These are phyloP conservation scores for Melanaphis sacchari DNA, from an alignment of 1,140 invertebrate species.

Conservation along the genomic window DNA sequence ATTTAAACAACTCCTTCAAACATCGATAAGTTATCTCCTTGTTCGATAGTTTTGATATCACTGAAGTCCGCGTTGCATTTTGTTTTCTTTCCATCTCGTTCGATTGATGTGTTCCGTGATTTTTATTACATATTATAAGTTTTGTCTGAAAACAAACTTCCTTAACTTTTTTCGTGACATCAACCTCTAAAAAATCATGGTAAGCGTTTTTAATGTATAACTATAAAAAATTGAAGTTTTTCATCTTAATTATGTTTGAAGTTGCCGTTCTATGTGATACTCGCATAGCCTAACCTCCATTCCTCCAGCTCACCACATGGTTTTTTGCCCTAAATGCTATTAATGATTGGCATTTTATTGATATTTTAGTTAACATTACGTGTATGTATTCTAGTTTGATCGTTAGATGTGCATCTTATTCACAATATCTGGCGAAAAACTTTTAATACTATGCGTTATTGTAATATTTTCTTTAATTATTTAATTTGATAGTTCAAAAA, in stretches of 20 bases:
- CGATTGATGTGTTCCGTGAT: background rate
- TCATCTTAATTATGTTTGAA: background rate
- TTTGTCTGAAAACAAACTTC: background rate
- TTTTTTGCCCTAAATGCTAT: background rate
- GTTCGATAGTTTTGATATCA: slow-evolving; percentile 37
- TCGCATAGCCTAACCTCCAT: background rate
- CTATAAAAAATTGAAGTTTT: background rate
- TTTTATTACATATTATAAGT: background rate
- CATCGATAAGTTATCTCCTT: slow-evolving; percentile 10
- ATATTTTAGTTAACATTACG: too few species aligned
- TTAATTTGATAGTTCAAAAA: background rate
- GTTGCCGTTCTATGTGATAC: background rate
- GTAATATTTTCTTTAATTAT: background rate
- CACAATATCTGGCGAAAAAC: background rate
- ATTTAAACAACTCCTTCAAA: background rate
- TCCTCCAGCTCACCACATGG: background rate
- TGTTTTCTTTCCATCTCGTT: background rate
- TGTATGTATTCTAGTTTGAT: background rate
- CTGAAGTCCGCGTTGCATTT: background rate
- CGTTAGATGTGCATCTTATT: background rate
- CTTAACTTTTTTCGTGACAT: background rate
- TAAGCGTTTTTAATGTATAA: background rate
- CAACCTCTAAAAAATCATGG: background rate
- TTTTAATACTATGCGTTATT: too few species aligned
- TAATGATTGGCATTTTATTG: background rate